phyloP scores from a whole-genome alignment of 2,888 invertebrate genomes.

The Anagyrus pseudococci region DNA sequence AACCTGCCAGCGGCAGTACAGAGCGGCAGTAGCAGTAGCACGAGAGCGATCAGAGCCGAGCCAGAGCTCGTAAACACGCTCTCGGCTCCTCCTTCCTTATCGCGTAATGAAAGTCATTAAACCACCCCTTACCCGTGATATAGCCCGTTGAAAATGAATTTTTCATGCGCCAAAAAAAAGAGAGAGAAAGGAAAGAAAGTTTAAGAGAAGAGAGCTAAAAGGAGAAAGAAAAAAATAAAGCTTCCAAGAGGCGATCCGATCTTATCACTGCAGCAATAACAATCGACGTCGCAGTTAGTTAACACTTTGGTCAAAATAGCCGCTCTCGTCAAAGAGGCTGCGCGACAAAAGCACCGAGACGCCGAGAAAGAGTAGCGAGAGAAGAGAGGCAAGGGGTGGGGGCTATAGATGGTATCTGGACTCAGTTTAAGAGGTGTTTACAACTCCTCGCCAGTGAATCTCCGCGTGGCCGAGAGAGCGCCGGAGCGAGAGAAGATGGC shows the following conservation, averaged over 20 bases:
- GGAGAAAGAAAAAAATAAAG: not conserved
- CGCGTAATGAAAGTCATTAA: constrained; percentile 17
- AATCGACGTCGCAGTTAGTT: too few species aligned
- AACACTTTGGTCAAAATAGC: too few species aligned
- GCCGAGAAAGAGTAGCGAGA: too few species aligned
- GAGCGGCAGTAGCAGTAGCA: too few species aligned
- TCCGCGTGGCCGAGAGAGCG: constrained; percentile 50
- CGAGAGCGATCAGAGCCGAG: not conserved
- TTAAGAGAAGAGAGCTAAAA: too few species aligned
- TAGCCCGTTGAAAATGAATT: not conserved
- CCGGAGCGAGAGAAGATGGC: constrained; percentile 55
- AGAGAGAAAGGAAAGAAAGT: constrained; percentile 5
- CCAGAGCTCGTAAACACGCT: constrained; percentile 20
- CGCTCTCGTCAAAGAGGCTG: too few species aligned
- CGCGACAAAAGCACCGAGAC: too few species aligned
- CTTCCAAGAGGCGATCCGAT: too few species aligned
- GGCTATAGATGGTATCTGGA: constrained; percentile 58
- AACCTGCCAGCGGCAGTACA: too few species aligned
- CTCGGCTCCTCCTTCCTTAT: not conserved
- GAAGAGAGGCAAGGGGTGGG: constrained; percentile 37
- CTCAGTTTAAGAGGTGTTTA: constrained; percentile 62
- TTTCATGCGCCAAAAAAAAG: not conserved
- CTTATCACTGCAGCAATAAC: too few species aligned
- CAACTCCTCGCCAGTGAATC: constrained; percentile 60
- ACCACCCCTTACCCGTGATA: not conserved